Conservation (phyloP, 2,113 vertebrate genomes). For the Sigmodon hispidus region DNA sequence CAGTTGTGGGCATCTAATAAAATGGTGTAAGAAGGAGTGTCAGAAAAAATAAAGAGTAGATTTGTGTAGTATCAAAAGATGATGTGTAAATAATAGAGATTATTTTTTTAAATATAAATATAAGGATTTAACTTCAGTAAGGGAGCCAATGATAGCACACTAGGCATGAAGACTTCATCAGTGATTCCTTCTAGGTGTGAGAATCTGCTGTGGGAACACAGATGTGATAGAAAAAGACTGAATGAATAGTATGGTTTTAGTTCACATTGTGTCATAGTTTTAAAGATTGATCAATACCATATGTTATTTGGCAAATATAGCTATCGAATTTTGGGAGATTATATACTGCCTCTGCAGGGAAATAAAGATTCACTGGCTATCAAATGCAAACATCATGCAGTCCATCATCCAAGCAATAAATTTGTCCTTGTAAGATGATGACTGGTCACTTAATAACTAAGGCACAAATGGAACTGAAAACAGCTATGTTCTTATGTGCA, state of each 20-base stretch:
- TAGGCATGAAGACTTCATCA: background rate
- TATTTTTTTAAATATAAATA: background rate
- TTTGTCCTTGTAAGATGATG: background rate
- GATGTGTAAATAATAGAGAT: background rate
- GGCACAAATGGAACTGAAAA: background rate
- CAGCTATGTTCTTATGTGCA: background rate
- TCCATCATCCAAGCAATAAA: background rate
- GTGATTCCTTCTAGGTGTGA: background rate
- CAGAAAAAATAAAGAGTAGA: background rate
- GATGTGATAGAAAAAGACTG: background rate
- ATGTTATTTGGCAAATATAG: conserved; percentile 40
- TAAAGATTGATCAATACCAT: conserved; percentile 1
- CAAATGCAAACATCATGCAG: background rate
- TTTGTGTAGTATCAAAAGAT: background rate
- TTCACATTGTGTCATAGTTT: background rate
- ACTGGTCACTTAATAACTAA: background rate
- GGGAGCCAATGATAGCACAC: too few relatives aligned
- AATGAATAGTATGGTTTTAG: background rate
- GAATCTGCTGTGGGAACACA: background rate
- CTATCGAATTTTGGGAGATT: conserved; percentile 36
- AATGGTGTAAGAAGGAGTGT: background rate
- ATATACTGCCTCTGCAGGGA: conserved; percentile 20
- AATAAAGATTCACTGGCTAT: conserved; percentile 43
- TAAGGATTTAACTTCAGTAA: background rate
- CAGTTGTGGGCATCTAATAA: too few relatives aligned